Conservation (phyloP, 2,113 vertebrate species). For the Atrichornis clamosus region DNA sequence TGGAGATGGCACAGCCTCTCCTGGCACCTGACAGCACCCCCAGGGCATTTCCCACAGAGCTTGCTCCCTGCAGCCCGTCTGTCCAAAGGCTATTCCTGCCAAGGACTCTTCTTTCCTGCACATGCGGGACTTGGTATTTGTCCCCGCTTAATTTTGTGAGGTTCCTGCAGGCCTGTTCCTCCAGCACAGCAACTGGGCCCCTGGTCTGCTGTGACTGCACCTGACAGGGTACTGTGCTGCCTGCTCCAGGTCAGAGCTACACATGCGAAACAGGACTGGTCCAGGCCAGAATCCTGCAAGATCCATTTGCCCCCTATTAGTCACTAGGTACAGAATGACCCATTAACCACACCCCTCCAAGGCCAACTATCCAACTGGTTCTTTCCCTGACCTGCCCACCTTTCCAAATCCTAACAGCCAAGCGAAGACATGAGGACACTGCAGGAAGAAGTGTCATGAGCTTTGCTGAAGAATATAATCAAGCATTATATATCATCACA, state of each 20-base stretch:
- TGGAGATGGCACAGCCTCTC: not conserved
- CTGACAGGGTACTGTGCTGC: not conserved
- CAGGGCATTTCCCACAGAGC: rapidly evolving
- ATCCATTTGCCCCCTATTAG: not conserved
- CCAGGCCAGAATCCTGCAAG: not conserved
- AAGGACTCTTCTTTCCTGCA: not conserved
- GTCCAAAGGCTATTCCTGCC: not conserved
- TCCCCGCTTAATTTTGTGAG: not conserved
- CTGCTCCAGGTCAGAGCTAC: not conserved
- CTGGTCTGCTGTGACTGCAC: not conserved
- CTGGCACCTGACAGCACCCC: not conserved
- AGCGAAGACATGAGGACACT: not conserved
- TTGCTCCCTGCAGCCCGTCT: not conserved
- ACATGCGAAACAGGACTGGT: not conserved
- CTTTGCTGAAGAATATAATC: not conserved
- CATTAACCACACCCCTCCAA: too few species aligned
- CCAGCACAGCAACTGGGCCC: not conserved
- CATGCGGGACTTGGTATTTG: not conserved
- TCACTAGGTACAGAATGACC: not conserved
- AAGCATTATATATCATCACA: not conserved
- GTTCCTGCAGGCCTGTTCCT: not conserved
- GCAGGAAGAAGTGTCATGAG: not conserved
- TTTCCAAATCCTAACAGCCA: rapidly evolving
- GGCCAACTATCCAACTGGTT: not conserved
- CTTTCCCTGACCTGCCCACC: not conserved